Base-by-base conservation (phyloP, 1,140 invertebrate species). In the Fopius arisanus region DNA sequence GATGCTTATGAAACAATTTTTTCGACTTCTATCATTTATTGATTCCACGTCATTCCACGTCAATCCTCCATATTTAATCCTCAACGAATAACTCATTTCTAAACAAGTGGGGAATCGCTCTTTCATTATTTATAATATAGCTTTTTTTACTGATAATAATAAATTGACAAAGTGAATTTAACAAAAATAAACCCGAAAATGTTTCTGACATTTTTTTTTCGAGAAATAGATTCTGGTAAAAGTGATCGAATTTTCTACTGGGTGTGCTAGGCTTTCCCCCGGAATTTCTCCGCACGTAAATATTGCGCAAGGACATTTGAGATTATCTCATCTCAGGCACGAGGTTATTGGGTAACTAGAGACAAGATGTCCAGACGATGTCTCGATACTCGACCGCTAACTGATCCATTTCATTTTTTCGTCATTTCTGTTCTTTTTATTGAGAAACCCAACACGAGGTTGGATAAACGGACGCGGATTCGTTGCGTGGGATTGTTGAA, bases 1-100 rank as follows among this genome's bases (percentile, higher is more conserved):
- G 82, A 86, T 87, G 84, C 84, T 87, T 86, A 87, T 83, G 83
- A 83, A 76, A 54, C 41, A 26, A 21, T 68, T 9, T 33, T 19
- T 21, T 51, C 14, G 43, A 51, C 4, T 16, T 51, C 19, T 7
- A 12, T 51, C 14, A 3, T 51, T 51, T 51, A 54, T 54, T 54
- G 43, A 51, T 51, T 2, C 6, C 9, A 16, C 19, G n/a, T 51
- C 14, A 48, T 48, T 6, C 14, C 9, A 33, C 31, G 3, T 33
- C 3, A 4, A 33, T 33, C 3, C 9, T 4, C 3, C 9, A 33
- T 33, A 33, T 33, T 33, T 3, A 33, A 33, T 3, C 3, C 31
- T n/a, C n/a, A n/a, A n/a, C n/a, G n/a, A n/a, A n/a, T n/a, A n/a
- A n/a, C n/a, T n/a, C n/a, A n/a, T n/a, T n/a, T n/a, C n/a, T n/a